A percentile compares a stretch with the other conserved stretches of the same genome.
These are phyloP conservation scores for Cataglyphis rosenhaueri DNA, from an alignment of 2,888 invertebrate species.

Conservation along the genomic window DNA sequence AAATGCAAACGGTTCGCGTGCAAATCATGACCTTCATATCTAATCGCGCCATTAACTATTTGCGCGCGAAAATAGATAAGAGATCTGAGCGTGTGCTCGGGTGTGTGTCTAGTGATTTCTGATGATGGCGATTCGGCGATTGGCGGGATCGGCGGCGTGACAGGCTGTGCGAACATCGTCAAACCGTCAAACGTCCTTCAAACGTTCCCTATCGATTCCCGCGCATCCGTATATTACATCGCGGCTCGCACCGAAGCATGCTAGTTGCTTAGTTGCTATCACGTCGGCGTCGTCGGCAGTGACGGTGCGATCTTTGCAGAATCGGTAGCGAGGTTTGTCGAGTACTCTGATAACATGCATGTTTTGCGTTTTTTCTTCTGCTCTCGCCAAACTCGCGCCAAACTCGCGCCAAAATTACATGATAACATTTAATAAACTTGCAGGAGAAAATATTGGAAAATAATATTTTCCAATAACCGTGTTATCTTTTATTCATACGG, in stretches of 20 bases:
- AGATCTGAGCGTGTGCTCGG: too few species aligned
- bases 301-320: not conserved
- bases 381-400: not conserved
- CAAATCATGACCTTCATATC: not conserved
- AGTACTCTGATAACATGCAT: not conserved
- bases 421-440: not conserved
- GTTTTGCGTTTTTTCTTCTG: not conserved
- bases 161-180: slow-evolving; percentile 57
- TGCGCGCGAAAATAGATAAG: not conserved
- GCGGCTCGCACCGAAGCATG: slow-evolving; percentile 67
- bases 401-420: not conserved
- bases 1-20: not conserved
- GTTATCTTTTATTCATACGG: not conserved
- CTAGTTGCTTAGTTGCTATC: slow-evolving; percentile 71
- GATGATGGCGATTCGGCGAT: slow-evolving; percentile 43
- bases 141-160: slow-evolving; percentile 65
- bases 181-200: slow-evolving; percentile 74
- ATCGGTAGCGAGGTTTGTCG: slow-evolving; percentile 9
- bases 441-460: not conserved
- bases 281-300: slow-evolving; percentile 56
- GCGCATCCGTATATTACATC: slow-evolving; percentile 67
- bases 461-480: not conserved
- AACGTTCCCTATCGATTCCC: slow-evolving; percentile 77
- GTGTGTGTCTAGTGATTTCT: slow-evolving; percentile 59
- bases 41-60: not conserved